These are phyloP conservation scores for Hyphantria cunea DNA, from an alignment of 1,140 invertebrate genomes.

Conservation along the genomic window DNA sequence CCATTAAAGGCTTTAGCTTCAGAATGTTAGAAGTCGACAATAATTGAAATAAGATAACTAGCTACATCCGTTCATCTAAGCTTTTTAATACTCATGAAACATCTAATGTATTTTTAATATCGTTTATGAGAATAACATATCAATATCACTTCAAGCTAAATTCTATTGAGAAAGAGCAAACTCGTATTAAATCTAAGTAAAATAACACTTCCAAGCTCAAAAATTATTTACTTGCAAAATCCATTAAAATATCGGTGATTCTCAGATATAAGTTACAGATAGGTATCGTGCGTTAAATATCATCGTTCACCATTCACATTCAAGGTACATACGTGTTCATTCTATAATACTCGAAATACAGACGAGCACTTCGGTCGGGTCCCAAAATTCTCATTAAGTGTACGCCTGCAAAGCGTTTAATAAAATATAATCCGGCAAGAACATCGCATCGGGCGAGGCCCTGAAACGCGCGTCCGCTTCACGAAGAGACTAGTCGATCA, in stretches of 20 bases:
- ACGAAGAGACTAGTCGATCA: constrained; percentile 27
- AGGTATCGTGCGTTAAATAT: constrained; percentile 28
- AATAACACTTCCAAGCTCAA: constrained; percentile 60
- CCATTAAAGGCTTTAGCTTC: constrained; percentile 21
- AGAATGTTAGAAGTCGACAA: constrained; percentile 42
- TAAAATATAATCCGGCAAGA: constrained; percentile 64
- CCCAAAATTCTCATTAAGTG: constrained; percentile 53
- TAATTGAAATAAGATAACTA: constrained; percentile 57
- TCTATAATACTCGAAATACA: constrained; percentile 14
- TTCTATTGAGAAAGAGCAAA: constrained; percentile 54
- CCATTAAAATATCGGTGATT: constrained; percentile 26
- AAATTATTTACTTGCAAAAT: constrained; percentile 42
- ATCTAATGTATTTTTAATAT: constrained; percentile 58
- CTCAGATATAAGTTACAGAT: constrained; percentile 23
- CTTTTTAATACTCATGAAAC: constrained; percentile 43
- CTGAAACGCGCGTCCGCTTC: background rate
- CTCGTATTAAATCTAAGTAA: constrained; percentile 54
- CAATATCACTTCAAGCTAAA: constrained; percentile 63
- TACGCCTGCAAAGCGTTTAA: constrained; percentile 46
- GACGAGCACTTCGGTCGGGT: constrained; percentile 51
- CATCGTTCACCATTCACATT: constrained; percentile 33
- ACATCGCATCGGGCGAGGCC: constrained; percentile 26
- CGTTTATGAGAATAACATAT: constrained; percentile 66
- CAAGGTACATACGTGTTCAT: constrained; percentile 25
- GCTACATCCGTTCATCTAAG: constrained; percentile 42